Percentiles rank a stretch among this genome's conserved stretches.
Conservation (phyloP, 1,140 invertebrate species). For the Lamellibrachia luymesi region DNA sequence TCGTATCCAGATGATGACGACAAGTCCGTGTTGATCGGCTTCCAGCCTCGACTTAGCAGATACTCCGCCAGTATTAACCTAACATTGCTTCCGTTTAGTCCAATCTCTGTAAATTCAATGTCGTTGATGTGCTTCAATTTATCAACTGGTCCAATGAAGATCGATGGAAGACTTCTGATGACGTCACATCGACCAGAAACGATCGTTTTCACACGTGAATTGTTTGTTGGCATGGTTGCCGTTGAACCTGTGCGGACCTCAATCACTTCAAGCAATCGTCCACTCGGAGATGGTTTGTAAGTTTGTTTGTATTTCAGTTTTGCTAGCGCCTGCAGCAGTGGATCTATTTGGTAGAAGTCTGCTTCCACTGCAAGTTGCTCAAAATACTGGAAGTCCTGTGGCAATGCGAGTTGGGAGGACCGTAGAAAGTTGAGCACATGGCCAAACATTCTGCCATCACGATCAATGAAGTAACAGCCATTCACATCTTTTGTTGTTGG, state of each 20-base stretch:
- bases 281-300: not conserved
- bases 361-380: slow-evolving; percentile 30
- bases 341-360: slow-evolving; percentile 37
- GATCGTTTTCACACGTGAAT: slow-evolving; percentile 49
- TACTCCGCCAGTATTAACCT: slow-evolving; percentile 56
- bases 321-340: slow-evolving; percentile 21
- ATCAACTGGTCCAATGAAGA: slow-evolving; percentile 42
- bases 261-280: slow-evolving; percentile 43
- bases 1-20: slow-evolving; percentile 48
- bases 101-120: slow-evolving; percentile 43
- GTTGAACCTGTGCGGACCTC: slow-evolving; percentile 48
- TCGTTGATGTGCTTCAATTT: slow-evolving; percentile 35
- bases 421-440: slow-evolving; percentile 36
- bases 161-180: slow-evolving; percentile 38
- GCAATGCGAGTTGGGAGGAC: slow-evolving; percentile 28
- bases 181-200: slow-evolving; percentile 44
- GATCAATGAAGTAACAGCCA: slow-evolving; percentile 35
- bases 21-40: slow-evolving; percentile 67
- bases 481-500: slow-evolving; percentile 29
- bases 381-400: slow-evolving; percentile 30
- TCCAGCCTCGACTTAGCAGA: slow-evolving; percentile 74
- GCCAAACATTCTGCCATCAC: slow-evolving; percentile 33
- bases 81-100: slow-evolving; percentile 40
- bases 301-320: slow-evolving; percentile 7
- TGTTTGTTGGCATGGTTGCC: slow-evolving; percentile 51